Base-by-base conservation (phyloP, 2,113 vertebrate species). In the Toxotes chatareus region DNA sequence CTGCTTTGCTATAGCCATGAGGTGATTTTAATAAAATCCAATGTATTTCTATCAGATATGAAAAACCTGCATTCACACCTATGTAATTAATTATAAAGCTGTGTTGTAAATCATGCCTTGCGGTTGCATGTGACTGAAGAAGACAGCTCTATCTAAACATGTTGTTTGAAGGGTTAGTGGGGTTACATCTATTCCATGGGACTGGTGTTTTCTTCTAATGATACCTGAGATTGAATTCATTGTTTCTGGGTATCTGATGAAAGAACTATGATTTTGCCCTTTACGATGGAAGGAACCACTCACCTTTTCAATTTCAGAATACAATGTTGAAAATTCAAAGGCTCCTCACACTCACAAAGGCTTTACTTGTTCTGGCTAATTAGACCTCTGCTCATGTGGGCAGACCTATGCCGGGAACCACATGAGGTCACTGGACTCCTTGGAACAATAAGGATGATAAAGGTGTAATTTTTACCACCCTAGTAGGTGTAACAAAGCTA, bases 71-170 rank as follows among this genome's bases (percentile, higher is more conserved):
- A 67, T 91, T 89, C 90, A 76, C 85, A 83, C 90, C 91, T 91
- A 91, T 94, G 92, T 94, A 93, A 95, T 94, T 94, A 93, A 92
- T 95, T 90, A 93, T 85, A 90, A 53, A 55, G 79, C 42, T 88
- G 86, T 91, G 93, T 92, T 90, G 93, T 93, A 92, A 93, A 92
- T 93, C 78, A 85, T 44, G 73, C 49, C 64, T 49, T 62, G 68
- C 73, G 73, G 81, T 53, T 82, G 71, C 17, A 65, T 59, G 76
- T 83, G 73, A 84, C 88, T 63, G 82, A 87, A 89, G 81, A 85
- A 71, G 81, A 82, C 44, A 74, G 76, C 90, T 62, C 71, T 74
- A 71, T 87, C 79, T 46, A 65, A 66, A 17, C 9, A 12, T 11
- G 40, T 44, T 47, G 55, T 62, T 64, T 65, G 19, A 77, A 46